These are phyloP conservation scores for Silurus aristotelis DNA, from an alignment of 2,797 vertebrate species.

Conservation along the genomic window DNA sequence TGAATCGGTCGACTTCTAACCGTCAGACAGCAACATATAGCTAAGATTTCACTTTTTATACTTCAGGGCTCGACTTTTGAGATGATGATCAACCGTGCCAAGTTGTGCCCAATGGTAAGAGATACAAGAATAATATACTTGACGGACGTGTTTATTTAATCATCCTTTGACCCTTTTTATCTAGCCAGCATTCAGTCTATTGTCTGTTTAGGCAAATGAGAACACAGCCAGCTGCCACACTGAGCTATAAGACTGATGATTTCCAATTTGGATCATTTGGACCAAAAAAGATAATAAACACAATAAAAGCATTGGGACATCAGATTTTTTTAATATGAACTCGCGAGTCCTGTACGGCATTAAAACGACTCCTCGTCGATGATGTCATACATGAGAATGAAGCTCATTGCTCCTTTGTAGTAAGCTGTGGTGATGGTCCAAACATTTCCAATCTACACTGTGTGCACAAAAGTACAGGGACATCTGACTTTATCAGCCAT, in stretches of 20 bases:
- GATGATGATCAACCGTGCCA: slow-evolving; percentile 78
- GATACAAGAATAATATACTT: slow-evolving; percentile 3
- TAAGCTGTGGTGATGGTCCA: slow-evolving; percentile 95
- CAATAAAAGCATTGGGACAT: no score
- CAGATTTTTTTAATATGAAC: no score
- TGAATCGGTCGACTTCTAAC: no score
- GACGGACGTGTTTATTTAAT: neutral
- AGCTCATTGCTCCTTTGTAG: slow-evolving; percentile 81
- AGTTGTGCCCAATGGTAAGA: slow-evolving; percentile 83
- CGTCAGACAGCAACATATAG: neutral
- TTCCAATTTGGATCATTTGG: neutral
- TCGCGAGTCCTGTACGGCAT: no score
- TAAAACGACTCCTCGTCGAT: no score
- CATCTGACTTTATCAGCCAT: no score
- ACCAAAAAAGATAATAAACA: neutral
- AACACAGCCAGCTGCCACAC: neutral
- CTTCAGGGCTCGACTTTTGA: slow-evolving; percentile 84
- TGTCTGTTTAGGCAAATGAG: neutral
- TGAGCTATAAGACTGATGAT: neutral
- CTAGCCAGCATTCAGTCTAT: neutral
- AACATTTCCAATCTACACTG: no score
- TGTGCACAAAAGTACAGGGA: no score
- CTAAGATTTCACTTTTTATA: slow-evolving; percentile 19
- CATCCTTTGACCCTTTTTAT: neutral
- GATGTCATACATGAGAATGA: slow-evolving; percentile 70